Conservation (phyloP, 2,888 invertebrate species). For the Micropterix aruncella region DNA sequence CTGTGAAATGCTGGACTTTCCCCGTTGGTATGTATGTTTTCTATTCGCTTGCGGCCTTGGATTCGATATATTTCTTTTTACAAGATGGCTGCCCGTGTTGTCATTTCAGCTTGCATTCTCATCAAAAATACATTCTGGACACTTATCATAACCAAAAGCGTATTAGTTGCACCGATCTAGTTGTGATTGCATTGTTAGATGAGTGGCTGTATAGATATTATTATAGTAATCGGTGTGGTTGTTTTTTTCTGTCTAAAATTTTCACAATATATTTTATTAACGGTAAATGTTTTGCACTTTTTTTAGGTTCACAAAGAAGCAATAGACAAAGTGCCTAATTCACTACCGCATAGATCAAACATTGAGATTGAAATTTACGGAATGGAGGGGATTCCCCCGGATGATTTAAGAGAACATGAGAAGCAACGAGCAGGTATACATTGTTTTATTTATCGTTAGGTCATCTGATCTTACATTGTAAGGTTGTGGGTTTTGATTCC, state of each 20-base stretch:
- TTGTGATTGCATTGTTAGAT: not conserved
- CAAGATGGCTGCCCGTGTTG: not conserved
- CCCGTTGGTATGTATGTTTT: not conserved
- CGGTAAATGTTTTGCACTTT: slow-evolving; percentile 1
- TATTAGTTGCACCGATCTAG: not conserved
- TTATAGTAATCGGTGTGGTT: slow-evolving; percentile 1
- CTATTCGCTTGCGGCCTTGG: not conserved
- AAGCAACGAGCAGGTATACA: slow-evolving; percentile 56
- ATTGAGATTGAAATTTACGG: slow-evolving; percentile 99
- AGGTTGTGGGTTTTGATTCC: too few species aligned
- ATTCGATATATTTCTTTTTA: not conserved
- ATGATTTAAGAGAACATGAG: slow-evolving; percentile 90
- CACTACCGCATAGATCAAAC: slow-evolving; percentile 92
- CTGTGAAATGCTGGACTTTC: too few species aligned
- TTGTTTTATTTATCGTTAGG: slow-evolving; percentile 11
- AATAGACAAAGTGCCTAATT: slow-evolving; percentile 98
- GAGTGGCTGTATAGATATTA: slow-evolving; percentile 1
- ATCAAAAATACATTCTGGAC: slow-evolving; percentile 26
- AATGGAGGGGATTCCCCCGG: slow-evolving; percentile 98
- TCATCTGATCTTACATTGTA: slow-evolving; percentile 17
- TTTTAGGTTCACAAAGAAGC: slow-evolving; percentile 95
- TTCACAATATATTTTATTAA: not conserved
- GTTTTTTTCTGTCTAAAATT: not conserved
- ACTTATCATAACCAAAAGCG: too few species aligned
- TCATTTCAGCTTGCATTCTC: slow-evolving; percentile 22